Evolutionary conservation across 2,797 vertebrate species (phyloP).

Genomic region (Mycteria americana): DNA sequence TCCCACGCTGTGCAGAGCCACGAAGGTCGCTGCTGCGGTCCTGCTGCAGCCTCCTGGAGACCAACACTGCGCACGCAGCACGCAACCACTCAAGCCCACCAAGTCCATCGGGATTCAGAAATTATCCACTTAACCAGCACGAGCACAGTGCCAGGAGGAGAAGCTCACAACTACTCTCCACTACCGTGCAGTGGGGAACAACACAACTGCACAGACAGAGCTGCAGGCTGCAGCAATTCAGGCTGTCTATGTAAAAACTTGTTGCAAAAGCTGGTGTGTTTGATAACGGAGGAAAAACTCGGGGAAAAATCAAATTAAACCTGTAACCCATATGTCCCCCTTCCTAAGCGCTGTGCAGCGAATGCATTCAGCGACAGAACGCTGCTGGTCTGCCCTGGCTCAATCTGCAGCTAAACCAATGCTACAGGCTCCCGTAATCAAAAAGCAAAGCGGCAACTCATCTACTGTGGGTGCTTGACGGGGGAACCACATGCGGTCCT

Average conservation of each 20-base stretch:
- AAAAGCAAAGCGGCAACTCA: not conserved
- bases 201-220: not conserved
- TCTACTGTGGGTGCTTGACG: too few relatives aligned
- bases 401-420: not conserved
- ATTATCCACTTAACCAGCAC: not conserved
- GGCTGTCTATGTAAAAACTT: not conserved
- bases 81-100: not conserved
- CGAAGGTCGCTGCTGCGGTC: not conserved
- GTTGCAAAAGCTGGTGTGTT: not conserved
- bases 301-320: not conserved
- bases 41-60: not conserved
- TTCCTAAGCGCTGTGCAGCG: not conserved
- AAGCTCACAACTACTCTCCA: not conserved
- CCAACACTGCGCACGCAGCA: not conserved
- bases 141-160: not conserved
- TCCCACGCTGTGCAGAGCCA: not conserved
- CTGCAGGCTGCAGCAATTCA: not conserved
- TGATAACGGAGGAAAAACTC: not conserved
- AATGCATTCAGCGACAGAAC: not conserved
- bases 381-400: not conserved
- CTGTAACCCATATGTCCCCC: not conserved
- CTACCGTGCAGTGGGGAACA: not conserved
- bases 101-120: not conserved
- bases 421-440: not conserved
- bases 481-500: fast-evolving